Evolutionary conservation across 2,888 invertebrate genomes (phyloP), one percentile per base, ranked within the genome.

Genomic region (Trissoscelio sp.): DNA sequence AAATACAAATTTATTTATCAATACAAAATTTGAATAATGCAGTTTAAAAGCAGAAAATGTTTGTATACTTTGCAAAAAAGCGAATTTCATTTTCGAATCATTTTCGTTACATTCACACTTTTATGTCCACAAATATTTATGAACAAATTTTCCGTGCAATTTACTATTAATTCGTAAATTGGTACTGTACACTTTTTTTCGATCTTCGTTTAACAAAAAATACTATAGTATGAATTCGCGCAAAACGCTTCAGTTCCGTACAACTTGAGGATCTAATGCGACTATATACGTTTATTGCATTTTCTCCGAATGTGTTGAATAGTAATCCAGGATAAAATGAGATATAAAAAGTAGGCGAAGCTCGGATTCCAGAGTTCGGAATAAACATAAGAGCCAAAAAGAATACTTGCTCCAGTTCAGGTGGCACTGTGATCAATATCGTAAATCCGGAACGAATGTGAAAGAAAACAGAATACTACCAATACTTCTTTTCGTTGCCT

Each of bases 361-460:
- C 81, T 80, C 74, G 82, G 82, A 81, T 82, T 72, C 77, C 81
- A 55, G 83, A 83, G 82, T 79, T 83, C 70, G 73, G 77, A 83
- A 86, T 87, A 87, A 87, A 87, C 85, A 86, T 86, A 86, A 85
- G 84, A 84, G 84, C 84, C 82, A 83, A 84, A 82, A 83, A 78
- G 78, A 85, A 86, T 69, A 77, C 79, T 82, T 84, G 82, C 70
- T 83, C 81, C 87, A 88, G 87, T 88, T 89, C 89, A 89, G 89
- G 88, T 89, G 89, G 86, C 85, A 85, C 85, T 86, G 85, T 86
- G 87, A 88, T 88, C 88, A 88, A 89, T 89, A 89, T 89, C 89
- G 88, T 89, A 89, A 89, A 89, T 89, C 86, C 88, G 83, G 85
- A 88, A 87, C 88, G 88, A 87, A 84, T 88, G 84, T 81, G 84